Percentiles rank a stretch among this genome's conserved stretches.
These are phyloP conservation scores for Cephus cinctus DNA, from an alignment of 1,140 invertebrate species.

Conservation along the genomic window DNA sequence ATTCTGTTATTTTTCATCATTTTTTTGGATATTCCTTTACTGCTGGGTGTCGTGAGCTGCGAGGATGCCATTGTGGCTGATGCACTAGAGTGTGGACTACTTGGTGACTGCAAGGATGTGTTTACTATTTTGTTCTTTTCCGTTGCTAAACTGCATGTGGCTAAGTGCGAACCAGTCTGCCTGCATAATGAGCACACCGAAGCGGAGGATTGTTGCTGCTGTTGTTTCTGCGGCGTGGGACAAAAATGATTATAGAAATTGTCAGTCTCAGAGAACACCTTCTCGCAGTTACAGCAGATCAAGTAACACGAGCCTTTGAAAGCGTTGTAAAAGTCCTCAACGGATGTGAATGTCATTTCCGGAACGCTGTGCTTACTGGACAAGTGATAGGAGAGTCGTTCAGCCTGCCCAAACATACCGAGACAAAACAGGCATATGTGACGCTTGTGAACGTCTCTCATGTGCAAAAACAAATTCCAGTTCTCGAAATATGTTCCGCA, in stretches of 20 bases:
- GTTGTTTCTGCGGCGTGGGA: slow-evolving; percentile 31
- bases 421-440: slow-evolving; percentile 78
- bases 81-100: neutral
- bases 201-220: slow-evolving; percentile 9
- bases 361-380: slow-evolving; percentile 72
- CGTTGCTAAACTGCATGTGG: slow-evolving; percentile 38
- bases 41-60: slow-evolving; percentile 5
- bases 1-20: slow-evolving; percentile 33
- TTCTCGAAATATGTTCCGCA: slow-evolving; percentile 80
- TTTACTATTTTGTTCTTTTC: slow-evolving; percentile 16
- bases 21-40: slow-evolving; percentile 23
- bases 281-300: slow-evolving; percentile 76
- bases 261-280: slow-evolving; percentile 69
- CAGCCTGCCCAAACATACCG: slow-evolving; percentile 75
- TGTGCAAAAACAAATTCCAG: slow-evolving; percentile 80
- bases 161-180: slow-evolving; percentile 37
- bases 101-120: slow-evolving; percentile 2
- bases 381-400: slow-evolving; percentile 73
- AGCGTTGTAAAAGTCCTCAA: slow-evolving; percentile 64
- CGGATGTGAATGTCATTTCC: slow-evolving; percentile 62
- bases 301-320: slow-evolving; percentile 70
- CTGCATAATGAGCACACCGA: slow-evolving; percentile 45
- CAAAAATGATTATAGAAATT: slow-evolving; percentile 73
- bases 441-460: slow-evolving; percentile 73
- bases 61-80: slow-evolving; percentile 12